These are phyloP conservation scores for Drosophila ananassae DNA, from an alignment of 1,140 invertebrate species.

Conservation along the genomic window DNA sequence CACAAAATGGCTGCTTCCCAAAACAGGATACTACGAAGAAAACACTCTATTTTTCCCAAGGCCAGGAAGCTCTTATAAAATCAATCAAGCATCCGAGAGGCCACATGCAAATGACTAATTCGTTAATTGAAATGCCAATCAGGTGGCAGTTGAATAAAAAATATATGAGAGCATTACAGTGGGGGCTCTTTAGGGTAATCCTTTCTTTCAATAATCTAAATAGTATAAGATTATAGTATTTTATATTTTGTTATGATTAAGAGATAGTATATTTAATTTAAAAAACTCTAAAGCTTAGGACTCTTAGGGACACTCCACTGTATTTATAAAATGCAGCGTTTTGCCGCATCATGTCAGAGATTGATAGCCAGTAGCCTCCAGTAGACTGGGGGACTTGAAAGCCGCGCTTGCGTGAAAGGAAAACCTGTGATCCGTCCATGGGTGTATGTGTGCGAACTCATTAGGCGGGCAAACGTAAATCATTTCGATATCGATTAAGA, in stretches of 20 bases:
- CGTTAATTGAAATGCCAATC: conserved; percentile 70
- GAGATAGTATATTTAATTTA: no score
- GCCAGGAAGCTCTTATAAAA: conserved; percentile 23
- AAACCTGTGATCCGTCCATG: conserved; percentile 18
- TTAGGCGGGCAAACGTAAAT: conserved; percentile 77
- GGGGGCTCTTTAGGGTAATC: neutral
- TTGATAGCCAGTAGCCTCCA: conserved; percentile 50
- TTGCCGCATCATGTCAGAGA: conserved; percentile 61
- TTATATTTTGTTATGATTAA: neutral
- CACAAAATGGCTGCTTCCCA: conserved; percentile 13
- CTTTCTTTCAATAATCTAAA: neutral
- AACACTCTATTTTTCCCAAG: neutral
- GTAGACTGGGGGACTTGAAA: conserved; percentile 26
- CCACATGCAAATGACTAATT: conserved; percentile 62
- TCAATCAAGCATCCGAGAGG: conserved; percentile 21
- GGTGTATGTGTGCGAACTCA: conserved; percentile 67
- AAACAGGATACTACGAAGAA: conserved; percentile 11
- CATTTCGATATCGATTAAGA: conserved; percentile 81
- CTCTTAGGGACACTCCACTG: neutral
- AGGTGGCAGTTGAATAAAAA: conserved; percentile 16
- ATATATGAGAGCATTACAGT: conserved; percentile 3
- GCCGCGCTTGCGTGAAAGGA: conserved; percentile 66
- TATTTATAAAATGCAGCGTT: conserved; percentile 30
- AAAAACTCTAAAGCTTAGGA: no score
- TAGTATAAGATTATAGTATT: no score